Evolutionary conservation across 2,113 vertebrate species (phyloP).

Genomic region (Alosa alosa): DNA sequence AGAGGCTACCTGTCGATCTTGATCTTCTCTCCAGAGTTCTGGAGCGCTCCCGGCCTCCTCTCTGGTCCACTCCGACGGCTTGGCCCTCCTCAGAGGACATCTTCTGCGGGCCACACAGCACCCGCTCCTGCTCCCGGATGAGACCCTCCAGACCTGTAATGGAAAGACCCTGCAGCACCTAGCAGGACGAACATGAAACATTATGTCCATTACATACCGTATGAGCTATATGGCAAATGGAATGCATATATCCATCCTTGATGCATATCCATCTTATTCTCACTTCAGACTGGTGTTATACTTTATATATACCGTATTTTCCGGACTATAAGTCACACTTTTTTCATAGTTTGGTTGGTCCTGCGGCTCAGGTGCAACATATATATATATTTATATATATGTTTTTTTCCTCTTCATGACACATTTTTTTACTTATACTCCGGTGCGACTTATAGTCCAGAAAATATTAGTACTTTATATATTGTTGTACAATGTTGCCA

Average conservation of each 20-base stretch:
- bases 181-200: not conserved
- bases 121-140: slow-evolving; percentile 81
- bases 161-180: slow-evolving; percentile 78
- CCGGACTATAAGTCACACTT: too few relatives aligned
- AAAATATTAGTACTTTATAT: too few relatives aligned
- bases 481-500: not conserved
- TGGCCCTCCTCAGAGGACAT: slow-evolving; percentile 28
- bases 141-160: slow-evolving; percentile 81
- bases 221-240: not conserved
- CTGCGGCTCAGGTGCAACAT: too few relatives aligned
- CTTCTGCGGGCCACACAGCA: slow-evolving; percentile 48
- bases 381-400: too few relatives aligned
- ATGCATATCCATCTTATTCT: not conserved
- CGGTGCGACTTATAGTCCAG: too few relatives aligned
- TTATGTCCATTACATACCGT: not conserved
- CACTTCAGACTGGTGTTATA: not conserved
- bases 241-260: not conserved
- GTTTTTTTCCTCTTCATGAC: too few relatives aligned
- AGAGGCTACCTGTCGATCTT: slow-evolving; percentile 57
- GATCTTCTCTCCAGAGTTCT: slow-evolving; percentile 44
- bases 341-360: too few relatives aligned
- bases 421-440: too few relatives aligned
- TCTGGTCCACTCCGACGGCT: slow-evolving; percentile 19
- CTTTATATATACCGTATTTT: too few relatives aligned
- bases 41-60: slow-evolving; percentile 49